These are phyloP conservation scores for Procambarus virginalis DNA, from an alignment of 1,140 invertebrate species.

Conservation along the genomic window DNA sequence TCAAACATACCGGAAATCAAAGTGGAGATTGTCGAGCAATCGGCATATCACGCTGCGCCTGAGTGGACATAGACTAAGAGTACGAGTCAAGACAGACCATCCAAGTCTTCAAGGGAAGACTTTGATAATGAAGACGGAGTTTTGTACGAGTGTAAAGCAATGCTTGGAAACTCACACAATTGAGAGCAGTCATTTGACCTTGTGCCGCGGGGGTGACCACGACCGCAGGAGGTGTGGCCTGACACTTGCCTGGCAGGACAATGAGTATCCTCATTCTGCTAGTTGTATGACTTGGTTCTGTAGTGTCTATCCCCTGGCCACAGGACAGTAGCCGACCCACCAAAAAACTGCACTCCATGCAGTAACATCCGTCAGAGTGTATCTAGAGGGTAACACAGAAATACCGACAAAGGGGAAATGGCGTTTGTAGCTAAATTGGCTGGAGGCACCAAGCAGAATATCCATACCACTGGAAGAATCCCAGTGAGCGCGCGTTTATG, in stretches of 20 bases:
- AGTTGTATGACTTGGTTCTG: slow-evolving; percentile 19
- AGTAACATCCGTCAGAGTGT: too few relatives aligned
- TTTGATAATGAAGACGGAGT: too few relatives aligned
- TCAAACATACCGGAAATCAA: background rate
- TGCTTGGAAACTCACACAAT: background rate
- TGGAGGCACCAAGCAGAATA: too few relatives aligned
- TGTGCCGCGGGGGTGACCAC: slow-evolving; percentile 18
- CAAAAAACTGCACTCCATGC: too few relatives aligned
- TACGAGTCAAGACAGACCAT: background rate
- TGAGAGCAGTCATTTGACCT: background rate
- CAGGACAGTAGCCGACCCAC: too few relatives aligned
- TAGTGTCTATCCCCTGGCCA: slow-evolving; percentile 4
- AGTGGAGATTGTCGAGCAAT: background rate
- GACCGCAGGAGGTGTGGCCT: slow-evolving; percentile 17
- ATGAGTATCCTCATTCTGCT: slow-evolving; percentile 8
- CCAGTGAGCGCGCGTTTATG: too few relatives aligned
- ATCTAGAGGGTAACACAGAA: too few relatives aligned
- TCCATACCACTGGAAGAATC: too few relatives aligned
- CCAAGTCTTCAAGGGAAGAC: background rate
- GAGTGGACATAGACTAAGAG: background rate
- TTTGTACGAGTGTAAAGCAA: background rate
- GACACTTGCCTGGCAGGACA: slow-evolving; percentile 25
- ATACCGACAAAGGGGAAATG: too few relatives aligned
- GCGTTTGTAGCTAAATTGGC: too few relatives aligned
- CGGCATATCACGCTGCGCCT: background rate